phyloP scores from a whole-genome alignment of 2,113 vertebrate genomes.

The Petromus typicus region DNA sequence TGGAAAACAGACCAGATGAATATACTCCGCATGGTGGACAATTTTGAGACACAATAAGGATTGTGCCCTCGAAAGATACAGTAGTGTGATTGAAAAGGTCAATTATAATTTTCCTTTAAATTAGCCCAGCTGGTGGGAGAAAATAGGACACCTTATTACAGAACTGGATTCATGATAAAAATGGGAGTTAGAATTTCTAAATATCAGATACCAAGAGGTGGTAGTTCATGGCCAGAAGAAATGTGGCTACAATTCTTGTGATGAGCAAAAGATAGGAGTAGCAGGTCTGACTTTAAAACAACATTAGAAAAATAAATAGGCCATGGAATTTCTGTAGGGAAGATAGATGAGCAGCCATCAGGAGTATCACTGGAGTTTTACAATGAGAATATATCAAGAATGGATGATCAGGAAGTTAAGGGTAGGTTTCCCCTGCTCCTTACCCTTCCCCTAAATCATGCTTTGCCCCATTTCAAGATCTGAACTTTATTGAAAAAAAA shows the following conservation, averaged over 20 bases:
- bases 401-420: background rate
- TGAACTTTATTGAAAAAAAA: background rate
- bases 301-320: background rate
- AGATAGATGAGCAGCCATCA: background rate
- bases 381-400: background rate
- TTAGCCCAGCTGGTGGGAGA: background rate
- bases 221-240: background rate
- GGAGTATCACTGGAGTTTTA: background rate
- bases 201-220: background rate
- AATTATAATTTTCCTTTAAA: background rate
- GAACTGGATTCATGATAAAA: conserved; percentile 1
- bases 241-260: background rate
- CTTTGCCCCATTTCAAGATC: background rate
- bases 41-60: background rate
- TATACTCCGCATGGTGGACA: background rate
- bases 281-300: background rate
- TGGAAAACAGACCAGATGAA: background rate
- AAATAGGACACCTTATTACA: background rate
- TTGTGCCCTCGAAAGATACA: background rate
- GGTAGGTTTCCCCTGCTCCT: background rate
- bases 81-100: background rate
- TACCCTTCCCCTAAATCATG: background rate
- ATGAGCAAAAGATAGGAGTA: background rate
- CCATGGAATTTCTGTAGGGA: background rate
- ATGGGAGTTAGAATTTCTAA: background rate